Evolutionary conservation across 2,888 invertebrate genomes (phyloP).

Genomic region (Hypolimnas misippus): DNA sequence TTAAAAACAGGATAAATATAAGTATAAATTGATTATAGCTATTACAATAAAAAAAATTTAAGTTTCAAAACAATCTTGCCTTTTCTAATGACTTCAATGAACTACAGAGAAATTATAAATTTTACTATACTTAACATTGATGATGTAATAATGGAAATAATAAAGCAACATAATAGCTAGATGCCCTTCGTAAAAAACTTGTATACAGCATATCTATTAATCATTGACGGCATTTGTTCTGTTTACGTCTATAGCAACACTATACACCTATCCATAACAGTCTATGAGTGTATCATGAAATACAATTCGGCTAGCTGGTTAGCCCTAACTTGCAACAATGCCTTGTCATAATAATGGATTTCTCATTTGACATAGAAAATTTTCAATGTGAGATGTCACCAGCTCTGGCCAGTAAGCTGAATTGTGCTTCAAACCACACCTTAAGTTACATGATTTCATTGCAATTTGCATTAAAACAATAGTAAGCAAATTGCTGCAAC

Average conservation of each 20-base stretch:
- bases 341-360: too few species aligned
- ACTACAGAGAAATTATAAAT: too few species aligned
- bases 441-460: slow-evolving; percentile 19
- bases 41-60: neutral
- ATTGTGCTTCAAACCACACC: too few species aligned
- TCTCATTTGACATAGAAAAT: too few species aligned
- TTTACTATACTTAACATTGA: neutral
- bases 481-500: slow-evolving; percentile 34
- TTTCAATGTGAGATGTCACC: too few species aligned
- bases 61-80: neutral
- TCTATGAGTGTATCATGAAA: neutral
- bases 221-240: slow-evolving; percentile 7
- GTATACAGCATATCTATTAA: slow-evolving; percentile 13
- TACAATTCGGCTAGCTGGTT: too few species aligned
- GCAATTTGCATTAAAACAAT: slow-evolving; percentile 34
- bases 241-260: slow-evolving; percentile 23
- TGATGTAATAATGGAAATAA: slow-evolving; percentile 9
- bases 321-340: too few species aligned
- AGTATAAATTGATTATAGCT: too few species aligned
- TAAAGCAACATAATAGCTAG: slow-evolving; percentile 25
- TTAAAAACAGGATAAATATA: neutral
- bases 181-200: slow-evolving; percentile 25
- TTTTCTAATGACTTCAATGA: slow-evolving; percentile 6
- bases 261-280: slow-evolving; percentile 30
- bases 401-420: too few species aligned